A percentile compares a stretch with the other conserved stretches of the same genome.
Conservation (phyloP, 1,140 invertebrate species). For the Papilio glaucus region DNA sequence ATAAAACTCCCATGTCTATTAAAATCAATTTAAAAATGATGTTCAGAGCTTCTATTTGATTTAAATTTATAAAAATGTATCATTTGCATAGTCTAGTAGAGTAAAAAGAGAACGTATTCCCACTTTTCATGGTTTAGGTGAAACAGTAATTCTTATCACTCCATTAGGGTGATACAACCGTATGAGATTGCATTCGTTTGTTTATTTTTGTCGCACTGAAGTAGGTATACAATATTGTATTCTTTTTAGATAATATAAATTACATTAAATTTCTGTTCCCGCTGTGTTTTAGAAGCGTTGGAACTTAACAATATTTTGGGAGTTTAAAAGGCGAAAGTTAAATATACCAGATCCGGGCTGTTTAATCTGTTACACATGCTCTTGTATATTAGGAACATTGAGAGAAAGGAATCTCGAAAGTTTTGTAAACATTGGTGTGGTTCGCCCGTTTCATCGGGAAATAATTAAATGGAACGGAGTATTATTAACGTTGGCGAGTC, state of each 20-base stretch:
- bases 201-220: not conserved
- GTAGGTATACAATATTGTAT: not conserved
- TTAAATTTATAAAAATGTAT: not conserved
- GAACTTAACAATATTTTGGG: not conserved
- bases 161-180: not conserved
- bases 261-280: not conserved
- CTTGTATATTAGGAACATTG: conserved; percentile 25
- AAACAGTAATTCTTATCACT: conserved; percentile 35
- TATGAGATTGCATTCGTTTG: not conserved
- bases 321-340: conserved; percentile 4
- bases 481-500: conserved; percentile 65
- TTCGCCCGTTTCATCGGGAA: conserved; percentile 58
- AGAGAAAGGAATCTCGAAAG: conserved; percentile 42
- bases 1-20: not conserved
- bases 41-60: not conserved
- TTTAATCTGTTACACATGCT: conserved; percentile 32
- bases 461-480: conserved; percentile 69
- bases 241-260: not conserved
- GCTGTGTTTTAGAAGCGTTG: not conserved
- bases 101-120: no score
- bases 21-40: conserved; percentile 6
- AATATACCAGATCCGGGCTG: conserved; percentile 14
- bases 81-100: not conserved
- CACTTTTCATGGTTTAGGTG: no score
- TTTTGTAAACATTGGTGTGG: conserved; percentile 45